Conservation (phyloP, 2,113 vertebrate species). For the Mormyrus iriodes region DNA sequence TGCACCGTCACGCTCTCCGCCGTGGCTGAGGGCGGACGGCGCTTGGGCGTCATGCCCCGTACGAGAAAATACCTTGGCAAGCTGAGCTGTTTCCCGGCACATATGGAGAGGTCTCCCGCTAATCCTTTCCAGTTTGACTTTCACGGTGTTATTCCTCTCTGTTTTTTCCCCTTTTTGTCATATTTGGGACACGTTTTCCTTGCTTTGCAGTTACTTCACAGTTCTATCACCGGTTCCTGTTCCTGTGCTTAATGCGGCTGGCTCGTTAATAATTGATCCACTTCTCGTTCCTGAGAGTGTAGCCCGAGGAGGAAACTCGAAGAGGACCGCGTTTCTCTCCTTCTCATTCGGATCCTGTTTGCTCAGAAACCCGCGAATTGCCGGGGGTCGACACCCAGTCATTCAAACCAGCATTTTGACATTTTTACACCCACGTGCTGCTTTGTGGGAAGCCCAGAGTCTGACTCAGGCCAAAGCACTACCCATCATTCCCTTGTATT, state of each 20-base stretch:
- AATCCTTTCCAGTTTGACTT: neutral
- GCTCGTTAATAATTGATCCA: conserved; percentile 6
- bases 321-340: neutral
- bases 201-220: neutral
- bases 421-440: neutral
- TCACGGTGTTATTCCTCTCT: neutral
- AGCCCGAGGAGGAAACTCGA: neutral
- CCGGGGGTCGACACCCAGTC: neutral
- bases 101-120: neutral
- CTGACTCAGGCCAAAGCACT: neutral
- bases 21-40: conserved; percentile 26
- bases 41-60: conserved; percentile 31
- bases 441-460: neutral
- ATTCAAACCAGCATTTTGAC: neutral
- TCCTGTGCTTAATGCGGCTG: neutral
- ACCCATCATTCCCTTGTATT: neutral
- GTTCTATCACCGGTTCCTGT: neutral
- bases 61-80: neutral
- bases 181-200: neutral
- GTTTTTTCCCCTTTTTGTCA: neutral
- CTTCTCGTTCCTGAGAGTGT: neutral
- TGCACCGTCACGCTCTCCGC: conserved; percentile 20
- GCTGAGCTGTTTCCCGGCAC: neutral
- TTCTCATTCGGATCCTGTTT: neutral
- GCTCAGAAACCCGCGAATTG: neutral